These are phyloP conservation scores for Ennomos fuscantarius DNA, from an alignment of 2,888 invertebrate species.

Conservation along the genomic window DNA sequence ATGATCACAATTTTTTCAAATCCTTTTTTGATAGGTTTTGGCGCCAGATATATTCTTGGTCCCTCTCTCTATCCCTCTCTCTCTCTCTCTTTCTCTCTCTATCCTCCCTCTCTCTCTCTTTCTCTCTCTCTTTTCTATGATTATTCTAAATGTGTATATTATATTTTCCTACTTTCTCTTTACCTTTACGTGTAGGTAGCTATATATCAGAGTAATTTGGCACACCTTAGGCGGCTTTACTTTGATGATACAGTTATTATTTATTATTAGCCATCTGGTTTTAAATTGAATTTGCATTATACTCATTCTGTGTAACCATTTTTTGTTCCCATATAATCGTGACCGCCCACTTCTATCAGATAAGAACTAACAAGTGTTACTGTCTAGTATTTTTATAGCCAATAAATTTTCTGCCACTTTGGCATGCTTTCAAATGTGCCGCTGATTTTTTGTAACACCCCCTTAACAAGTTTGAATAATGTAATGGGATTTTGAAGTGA, in stretches of 20 bases:
- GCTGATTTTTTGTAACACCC: conserved; percentile 33
- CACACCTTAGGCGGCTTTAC: conserved; percentile 5
- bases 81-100: too few species aligned
- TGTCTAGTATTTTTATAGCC: conserved; percentile 45
- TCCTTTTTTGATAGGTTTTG: too few species aligned
- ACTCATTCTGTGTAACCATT: conserved; percentile 43
- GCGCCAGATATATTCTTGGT: too few species aligned
- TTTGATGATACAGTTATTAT: conserved; percentile 8
- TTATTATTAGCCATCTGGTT: conserved; percentile 7
- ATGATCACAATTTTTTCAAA: too few species aligned
- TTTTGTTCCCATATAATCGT: conserved; percentile 49
- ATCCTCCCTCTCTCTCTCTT: too few species aligned
- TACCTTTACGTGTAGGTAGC: too few species aligned
- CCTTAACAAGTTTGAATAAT: conserved; percentile 36
- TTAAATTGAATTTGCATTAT: conserved; percentile 59
- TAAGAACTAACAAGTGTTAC: conserved; percentile 28
- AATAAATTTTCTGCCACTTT: conserved; percentile 46
- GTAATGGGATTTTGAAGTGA: conserved; percentile 32
- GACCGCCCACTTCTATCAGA: conserved; percentile 47
- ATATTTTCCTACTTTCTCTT: background rate
- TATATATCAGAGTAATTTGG: too few species aligned
- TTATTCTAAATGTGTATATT: too few species aligned
- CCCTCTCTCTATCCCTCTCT: too few species aligned
- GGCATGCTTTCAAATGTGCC: conserved; percentile 47
- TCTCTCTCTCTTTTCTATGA: too few species aligned